phyloP scores from a whole-genome alignment of 2,888 invertebrate genomes.

The Pomacea canaliculata region DNA sequence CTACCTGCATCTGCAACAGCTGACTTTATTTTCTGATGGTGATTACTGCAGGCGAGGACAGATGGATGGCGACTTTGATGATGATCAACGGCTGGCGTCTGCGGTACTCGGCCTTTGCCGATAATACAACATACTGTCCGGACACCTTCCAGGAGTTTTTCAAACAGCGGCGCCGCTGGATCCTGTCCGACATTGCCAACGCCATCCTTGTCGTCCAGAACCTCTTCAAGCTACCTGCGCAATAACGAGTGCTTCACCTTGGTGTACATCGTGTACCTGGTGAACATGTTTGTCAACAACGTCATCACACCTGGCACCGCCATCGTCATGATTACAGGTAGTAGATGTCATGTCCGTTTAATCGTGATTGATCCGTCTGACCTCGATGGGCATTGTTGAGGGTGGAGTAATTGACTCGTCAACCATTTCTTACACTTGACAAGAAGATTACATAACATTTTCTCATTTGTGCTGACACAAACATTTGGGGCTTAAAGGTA shows the following conservation, averaged over 20 bases:
- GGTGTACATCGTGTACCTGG: slow-evolving; percentile 45
- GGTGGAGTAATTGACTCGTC: too few species aligned
- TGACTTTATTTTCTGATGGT: too few species aligned
- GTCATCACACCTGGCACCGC: slow-evolving; percentile 49
- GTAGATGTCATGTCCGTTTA: neutral
- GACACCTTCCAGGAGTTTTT: slow-evolving; percentile 49
- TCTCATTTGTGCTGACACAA: too few species aligned
- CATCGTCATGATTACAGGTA: slow-evolving; percentile 44
- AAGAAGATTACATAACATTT: too few species aligned
- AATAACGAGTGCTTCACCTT: slow-evolving; percentile 50
- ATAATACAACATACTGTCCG: slow-evolving; percentile 52
- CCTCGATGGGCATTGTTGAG: too few species aligned
- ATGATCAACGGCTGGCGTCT: slow-evolving; percentile 54
- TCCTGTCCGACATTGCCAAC: slow-evolving; percentile 51
- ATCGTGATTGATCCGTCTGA: too few species aligned
- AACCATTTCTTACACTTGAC: too few species aligned
- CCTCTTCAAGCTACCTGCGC: slow-evolving; percentile 39
- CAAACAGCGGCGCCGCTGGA: slow-evolving; percentile 50
- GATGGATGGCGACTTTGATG: slow-evolving; percentile 57
- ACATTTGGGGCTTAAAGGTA: too few species aligned
- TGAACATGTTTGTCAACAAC: slow-evolving; percentile 51
- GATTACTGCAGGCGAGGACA: slow-evolving; percentile 44
- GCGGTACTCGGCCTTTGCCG: slow-evolving; percentile 49
- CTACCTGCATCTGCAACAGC: too few species aligned
- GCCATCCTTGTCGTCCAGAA: slow-evolving; percentile 46